phyloP scores from a whole-genome alignment of 2,888 invertebrate genomes.

The Stenoptilia bipunctidactyla region DNA sequence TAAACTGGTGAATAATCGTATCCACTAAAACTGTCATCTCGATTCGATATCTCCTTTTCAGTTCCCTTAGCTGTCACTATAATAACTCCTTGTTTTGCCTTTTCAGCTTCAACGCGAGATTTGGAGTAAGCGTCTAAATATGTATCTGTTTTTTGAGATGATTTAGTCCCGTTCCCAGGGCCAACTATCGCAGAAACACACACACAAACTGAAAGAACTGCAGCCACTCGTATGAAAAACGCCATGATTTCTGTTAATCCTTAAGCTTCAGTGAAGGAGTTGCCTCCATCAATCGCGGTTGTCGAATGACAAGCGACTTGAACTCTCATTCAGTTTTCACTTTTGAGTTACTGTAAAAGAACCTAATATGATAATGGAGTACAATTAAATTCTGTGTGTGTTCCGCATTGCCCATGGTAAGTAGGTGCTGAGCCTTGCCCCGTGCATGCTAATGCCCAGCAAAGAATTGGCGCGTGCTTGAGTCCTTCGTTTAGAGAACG shows the following conservation, averaged over 20 bases:
- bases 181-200: conserved; percentile 49
- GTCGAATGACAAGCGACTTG: conserved; percentile 55
- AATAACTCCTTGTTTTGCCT: conserved; percentile 50
- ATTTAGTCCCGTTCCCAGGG: conserved; percentile 43
- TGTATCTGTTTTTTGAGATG: conserved; percentile 62
- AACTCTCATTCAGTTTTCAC: conserved; percentile 64
- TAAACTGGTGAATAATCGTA: conserved; percentile 56
- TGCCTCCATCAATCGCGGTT: conserved; percentile 60
- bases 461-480: conserved; percentile 27
- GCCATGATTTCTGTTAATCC: conserved; percentile 36
- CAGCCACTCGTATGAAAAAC: conserved; percentile 28
- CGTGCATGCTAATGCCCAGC: conserved; percentile 50
- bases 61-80: conserved; percentile 60
- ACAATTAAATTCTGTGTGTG: conserved; percentile 67
- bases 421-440: conserved; percentile 43
- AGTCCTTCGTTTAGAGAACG: conserved; percentile 35
- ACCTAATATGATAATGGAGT: conserved; percentile 70
- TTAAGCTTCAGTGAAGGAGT: conserved; percentile 40
- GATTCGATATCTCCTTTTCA: conserved; percentile 58
- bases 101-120: conserved; percentile 61
- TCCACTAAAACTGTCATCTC: conserved; percentile 54
- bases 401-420: conserved; percentile 67
- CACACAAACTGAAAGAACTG: conserved; percentile 33
- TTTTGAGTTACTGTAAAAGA: conserved; percentile 70
- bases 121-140: conserved; percentile 76